A percentile compares a stretch with the other conserved stretches of the same genome.
These are phyloP conservation scores for Sprattus sprattus DNA, from an alignment of 2,113 vertebrate species.

Conservation along the genomic window DNA sequence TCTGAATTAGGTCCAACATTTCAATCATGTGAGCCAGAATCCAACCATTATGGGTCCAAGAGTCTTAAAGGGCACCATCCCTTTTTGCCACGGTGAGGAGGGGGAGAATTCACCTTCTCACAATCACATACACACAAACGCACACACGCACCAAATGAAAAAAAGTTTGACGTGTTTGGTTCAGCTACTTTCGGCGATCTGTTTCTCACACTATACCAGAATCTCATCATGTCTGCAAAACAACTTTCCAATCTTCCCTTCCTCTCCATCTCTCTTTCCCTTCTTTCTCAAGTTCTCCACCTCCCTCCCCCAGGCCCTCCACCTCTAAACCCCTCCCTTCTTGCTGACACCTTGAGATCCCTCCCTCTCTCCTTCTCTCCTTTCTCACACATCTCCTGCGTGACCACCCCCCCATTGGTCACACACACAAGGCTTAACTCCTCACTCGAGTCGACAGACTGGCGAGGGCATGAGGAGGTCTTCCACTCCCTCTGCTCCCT, in stretches of 20 bases:
- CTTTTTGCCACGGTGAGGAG: too few relatives aligned
- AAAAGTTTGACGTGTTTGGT: neutral
- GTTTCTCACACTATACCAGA: too few relatives aligned
- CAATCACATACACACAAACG: too few relatives aligned
- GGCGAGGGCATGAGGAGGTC: neutral
- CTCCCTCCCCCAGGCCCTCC: neutral
- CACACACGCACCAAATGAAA: too few relatives aligned
- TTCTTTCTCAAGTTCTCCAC: neutral
- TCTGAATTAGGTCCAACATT: too few relatives aligned
- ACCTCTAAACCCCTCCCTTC: neutral
- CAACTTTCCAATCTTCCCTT: neutral
- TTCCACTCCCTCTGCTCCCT: conserved; percentile 11
- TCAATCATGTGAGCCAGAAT: too few relatives aligned
- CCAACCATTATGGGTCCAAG: too few relatives aligned
- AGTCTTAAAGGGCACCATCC: too few relatives aligned
- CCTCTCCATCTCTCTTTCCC: conserved; percentile 1
- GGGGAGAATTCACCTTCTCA: too few relatives aligned
- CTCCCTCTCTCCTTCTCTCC: neutral
- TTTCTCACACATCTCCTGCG: neutral
- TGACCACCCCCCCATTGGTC: neutral
- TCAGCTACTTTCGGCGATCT: neutral
- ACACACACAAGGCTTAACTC: neutral
- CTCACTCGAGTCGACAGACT: neutral
- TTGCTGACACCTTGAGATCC: neutral
- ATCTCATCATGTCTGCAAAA: neutral